These are phyloP conservation scores for Autographa gamma DNA, from an alignment of 2,888 invertebrate species.

Conservation along the genomic window DNA sequence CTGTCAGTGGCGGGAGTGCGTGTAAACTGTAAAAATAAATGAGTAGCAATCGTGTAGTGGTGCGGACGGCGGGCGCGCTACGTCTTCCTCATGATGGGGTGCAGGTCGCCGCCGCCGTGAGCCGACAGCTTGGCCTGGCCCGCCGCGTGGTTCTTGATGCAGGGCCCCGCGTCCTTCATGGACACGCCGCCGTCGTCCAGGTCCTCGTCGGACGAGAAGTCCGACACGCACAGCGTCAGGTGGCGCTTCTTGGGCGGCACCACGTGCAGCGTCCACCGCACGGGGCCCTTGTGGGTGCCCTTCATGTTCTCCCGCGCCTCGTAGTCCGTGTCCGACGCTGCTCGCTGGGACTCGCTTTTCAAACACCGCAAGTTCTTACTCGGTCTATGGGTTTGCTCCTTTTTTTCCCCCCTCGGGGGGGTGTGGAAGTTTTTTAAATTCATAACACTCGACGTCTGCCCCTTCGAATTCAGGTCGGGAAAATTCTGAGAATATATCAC, in stretches of 20 bases:
- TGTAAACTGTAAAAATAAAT: conserved; percentile 68
- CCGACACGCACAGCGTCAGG: conserved; percentile 78
- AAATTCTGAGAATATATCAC: conserved; percentile 86
- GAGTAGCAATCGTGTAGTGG: conserved; percentile 54
- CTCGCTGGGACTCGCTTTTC: conserved; percentile 76
- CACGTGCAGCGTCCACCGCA: conserved; percentile 80
- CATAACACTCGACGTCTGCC: conserved; percentile 78
- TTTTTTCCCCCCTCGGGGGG: conserved; percentile 89
- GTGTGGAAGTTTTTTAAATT: conserved; percentile 88
- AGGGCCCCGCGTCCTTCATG: conserved; percentile 77
- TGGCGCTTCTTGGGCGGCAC: conserved; percentile 83
- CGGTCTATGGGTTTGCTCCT: conserved; percentile 76
- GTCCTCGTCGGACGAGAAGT: conserved; percentile 83
- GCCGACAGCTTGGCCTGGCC: conserved; percentile 80
- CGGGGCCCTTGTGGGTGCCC: conserved; percentile 73
- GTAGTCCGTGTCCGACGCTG: conserved; percentile 84
- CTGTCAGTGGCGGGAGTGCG: conserved; percentile 65
- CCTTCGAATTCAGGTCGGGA: conserved; percentile 79
- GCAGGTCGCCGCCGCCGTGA: conserved; percentile 84
- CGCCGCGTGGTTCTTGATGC: conserved; percentile 71
- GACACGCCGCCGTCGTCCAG: conserved; percentile 70
- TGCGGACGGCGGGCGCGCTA: conserved; percentile 61
- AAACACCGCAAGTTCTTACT: conserved; percentile 72
- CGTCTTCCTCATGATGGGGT: conserved; percentile 81
- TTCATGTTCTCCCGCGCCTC: conserved; percentile 74